Base-by-base conservation (phyloP, 2,888 invertebrate species). In the Plemyria rubiginata region DNA sequence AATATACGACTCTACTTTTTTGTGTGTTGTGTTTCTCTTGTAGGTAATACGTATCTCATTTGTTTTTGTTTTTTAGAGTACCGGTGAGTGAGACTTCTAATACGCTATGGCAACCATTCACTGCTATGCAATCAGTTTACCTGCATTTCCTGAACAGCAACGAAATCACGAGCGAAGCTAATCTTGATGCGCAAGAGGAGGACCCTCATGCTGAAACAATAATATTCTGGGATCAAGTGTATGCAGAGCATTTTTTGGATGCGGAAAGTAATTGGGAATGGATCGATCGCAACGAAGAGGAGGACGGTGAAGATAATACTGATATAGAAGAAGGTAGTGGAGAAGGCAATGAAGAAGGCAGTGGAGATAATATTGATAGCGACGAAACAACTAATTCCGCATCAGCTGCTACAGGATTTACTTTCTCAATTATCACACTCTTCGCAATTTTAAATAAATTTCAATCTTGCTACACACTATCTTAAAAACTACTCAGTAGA, bases 171-270 rank as follows among this genome's bases (percentile, higher is more conserved):
- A 64, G 67, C 16, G 73, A 57, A 41, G 68, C 77, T 6, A 67
- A 67, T 56, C 69, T 86, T 0, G 91, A 91, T 59, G 6, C 80
- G 6, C 54, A 65, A 2, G 57, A 83, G 41, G 50, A 63, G 55
- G 72, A 87, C 63, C 92, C 93, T 28, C 79, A 88, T 56, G 60
- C 76, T 2, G 66, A 60, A 0, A 77, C 75, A 1, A 50, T 87
- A 6, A 54, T 62, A 0, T 91, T 90, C 62, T 92, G 91, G 91
- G 78, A 88, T 43, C 61, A 70, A 6, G 82, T 90, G 57, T 91
- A 91, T 65, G 67, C 66, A 3, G 68, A 79, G 1, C 68, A 86
- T 68, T 92, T 89, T 60, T 65, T 81, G 11, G 90, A 91, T 67
- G 89, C 90, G 36, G 68, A 77, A 64, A 78, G 86, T 48, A 82